These are phyloP conservation scores for Phania funesta DNA, from an alignment of 2,888 invertebrate species.

Conservation along the genomic window DNA sequence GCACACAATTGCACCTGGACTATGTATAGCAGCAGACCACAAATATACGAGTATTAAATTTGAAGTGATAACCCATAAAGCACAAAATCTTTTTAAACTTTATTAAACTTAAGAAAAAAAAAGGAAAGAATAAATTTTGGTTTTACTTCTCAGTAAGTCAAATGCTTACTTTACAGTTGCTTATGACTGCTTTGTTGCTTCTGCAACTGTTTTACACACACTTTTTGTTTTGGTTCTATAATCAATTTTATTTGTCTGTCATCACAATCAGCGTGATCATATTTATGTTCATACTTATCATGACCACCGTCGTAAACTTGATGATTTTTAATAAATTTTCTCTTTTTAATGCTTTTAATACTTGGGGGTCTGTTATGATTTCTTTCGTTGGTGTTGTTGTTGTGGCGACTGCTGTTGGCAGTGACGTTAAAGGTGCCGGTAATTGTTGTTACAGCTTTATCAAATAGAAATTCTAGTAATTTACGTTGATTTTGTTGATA, in stretches of 20 bases:
- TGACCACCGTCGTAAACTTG: constrained; percentile 18
- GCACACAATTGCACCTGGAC: constrained; percentile 25
- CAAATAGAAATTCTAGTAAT: constrained; percentile 35
- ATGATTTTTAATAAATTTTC: constrained; percentile 35
- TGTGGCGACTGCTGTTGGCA: constrained; percentile 28
- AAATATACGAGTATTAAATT: no score
- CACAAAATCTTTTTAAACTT: background rate
- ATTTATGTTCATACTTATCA: constrained; percentile 1
- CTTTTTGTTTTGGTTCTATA: constrained; percentile 36
- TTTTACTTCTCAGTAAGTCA: constrained; percentile 16
- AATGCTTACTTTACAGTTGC: constrained; percentile 20
- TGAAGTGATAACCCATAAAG: background rate
- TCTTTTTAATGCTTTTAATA: constrained; percentile 28
- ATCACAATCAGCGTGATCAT: constrained; percentile 30
- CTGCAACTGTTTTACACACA: background rate
- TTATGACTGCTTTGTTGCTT: background rate
- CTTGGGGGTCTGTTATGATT: constrained; percentile 29
- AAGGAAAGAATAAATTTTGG: background rate
- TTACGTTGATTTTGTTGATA: constrained; percentile 34
- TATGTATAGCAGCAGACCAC: background rate
- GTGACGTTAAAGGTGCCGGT: constrained; percentile 29
- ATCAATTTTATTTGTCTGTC: constrained; percentile 54
- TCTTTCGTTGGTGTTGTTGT: background rate
- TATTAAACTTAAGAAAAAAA: background rate
- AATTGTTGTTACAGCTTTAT: constrained; percentile 44